Evolutionary conservation across 2,888 invertebrate species (phyloP).

Genomic region (Perithous albicinctus): DNA sequence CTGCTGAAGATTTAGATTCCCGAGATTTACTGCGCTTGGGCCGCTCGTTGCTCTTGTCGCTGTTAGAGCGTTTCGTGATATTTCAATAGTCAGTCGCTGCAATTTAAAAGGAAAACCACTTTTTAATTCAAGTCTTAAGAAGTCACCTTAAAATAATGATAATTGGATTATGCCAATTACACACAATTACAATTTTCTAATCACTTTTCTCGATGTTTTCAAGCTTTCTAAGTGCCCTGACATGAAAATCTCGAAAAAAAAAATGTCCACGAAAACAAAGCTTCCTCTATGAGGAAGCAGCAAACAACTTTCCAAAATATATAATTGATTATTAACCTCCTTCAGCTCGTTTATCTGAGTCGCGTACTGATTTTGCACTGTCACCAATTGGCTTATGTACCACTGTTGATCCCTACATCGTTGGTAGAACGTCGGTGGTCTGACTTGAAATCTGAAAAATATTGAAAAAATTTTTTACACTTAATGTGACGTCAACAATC

Average conservation of each 20-base stretch:
- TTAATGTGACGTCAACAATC: background rate
- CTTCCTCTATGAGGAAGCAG: too few relatives aligned
- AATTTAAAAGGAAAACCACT: too few relatives aligned
- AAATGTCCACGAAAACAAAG: too few relatives aligned
- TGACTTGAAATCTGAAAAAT: constrained; percentile 91
- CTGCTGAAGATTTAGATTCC: constrained; percentile 49
- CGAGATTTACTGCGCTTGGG: constrained; percentile 59
- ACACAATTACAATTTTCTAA: too few relatives aligned
- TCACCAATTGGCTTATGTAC: constrained; percentile 94
- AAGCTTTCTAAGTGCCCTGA: too few relatives aligned
- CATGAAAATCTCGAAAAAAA: too few relatives aligned
- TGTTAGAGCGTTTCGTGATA: constrained; percentile 89
- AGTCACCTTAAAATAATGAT: too few relatives aligned
- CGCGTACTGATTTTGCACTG: constrained; percentile 92
- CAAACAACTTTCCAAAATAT: too few relatives aligned
- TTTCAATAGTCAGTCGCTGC: constrained; percentile 89
- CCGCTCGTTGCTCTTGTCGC: constrained; percentile 83
- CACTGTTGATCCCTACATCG: constrained; percentile 97
- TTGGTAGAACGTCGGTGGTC: constrained; percentile 97
- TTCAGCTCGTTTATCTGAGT: constrained; percentile 94
- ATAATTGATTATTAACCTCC: too few relatives aligned
- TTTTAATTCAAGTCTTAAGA: too few relatives aligned
- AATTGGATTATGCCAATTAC: too few relatives aligned
- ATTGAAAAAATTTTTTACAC: background rate
- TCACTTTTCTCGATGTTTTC: too few relatives aligned